Base-by-base conservation (phyloP, 37 sponge, comb jelly and placozoan genomes). In the Axinella damicornis region DNA sequence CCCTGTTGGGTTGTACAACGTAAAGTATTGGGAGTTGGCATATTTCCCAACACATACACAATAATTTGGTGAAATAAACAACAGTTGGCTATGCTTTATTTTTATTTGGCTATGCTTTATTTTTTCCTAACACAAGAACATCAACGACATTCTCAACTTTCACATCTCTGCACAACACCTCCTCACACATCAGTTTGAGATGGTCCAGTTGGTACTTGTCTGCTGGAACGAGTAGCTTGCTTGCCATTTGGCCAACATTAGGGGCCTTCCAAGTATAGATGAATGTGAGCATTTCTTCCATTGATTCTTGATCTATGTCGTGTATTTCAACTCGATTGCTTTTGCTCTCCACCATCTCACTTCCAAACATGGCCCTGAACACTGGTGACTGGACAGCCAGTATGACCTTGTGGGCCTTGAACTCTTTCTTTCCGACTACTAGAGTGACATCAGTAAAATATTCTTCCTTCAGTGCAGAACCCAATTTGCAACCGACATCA, bases 291-390 rank as follows among this genome's bases (percentile, higher is more conserved):
- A 96, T 84, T 68, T 96, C 97, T 37, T 54, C 40, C 46, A 96
- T 68, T 12, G 88, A 86, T 28, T 87, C 80, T 52, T 65, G 46
- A 9, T 78, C 78, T 0, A 94, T 70, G 69, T 96, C 97, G 17
- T 54, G 41, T 30, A 96, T 91, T n/a, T 84, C 86, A 53, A 96
- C 97, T 22, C 83, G 69, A 55, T 90, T 90, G 87, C 74, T 90
- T 80, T 62, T 35, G 57, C 79, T 88, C 71, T 96, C 96, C 59
- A 71, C 82, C 93, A 96, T 90, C 22, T 79, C 76, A 56, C 93
- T 88, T 62, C 93, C 79, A 70, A 96, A 96, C 96, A 96, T 96
- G 37, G 93, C 93, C 20, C 68, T 68, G 74, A 96, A 96, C 41
- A 96, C 96, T 9, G 96, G 96, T 9, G 96, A 96, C 37, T 93